Evolutionary conservation across 2,888 invertebrate species (phyloP).

Genomic region (Arctia plantaginis): DNA sequence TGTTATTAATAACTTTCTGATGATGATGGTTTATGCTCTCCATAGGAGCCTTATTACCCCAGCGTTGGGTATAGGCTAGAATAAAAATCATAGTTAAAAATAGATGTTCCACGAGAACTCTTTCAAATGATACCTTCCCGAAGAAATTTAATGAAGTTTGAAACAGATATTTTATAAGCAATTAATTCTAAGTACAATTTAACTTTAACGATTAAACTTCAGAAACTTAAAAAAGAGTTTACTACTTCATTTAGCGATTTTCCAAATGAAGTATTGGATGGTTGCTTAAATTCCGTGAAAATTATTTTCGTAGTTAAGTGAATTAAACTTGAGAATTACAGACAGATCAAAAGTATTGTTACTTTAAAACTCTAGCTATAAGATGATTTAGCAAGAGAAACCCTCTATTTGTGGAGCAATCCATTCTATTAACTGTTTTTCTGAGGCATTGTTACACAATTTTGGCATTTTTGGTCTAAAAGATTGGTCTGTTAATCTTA

Average conservation of each 20-base stretch:
- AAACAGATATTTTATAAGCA: constrained; percentile 1
- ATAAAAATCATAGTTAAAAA: not conserved
- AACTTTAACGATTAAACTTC: constrained; percentile 30
- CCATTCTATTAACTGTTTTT: not conserved
- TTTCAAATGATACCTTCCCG: not conserved
- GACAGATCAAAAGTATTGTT: too few relatives aligned
- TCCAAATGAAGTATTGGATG: not conserved
- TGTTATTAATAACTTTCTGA: too few relatives aligned
- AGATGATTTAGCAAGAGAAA: too few relatives aligned
- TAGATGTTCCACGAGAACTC: not conserved
- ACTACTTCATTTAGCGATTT: constrained; percentile 16
- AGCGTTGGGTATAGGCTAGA: not conserved
- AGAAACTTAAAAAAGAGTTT: constrained; percentile 29
- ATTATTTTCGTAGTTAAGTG: not conserved
- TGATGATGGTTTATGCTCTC: too few relatives aligned
- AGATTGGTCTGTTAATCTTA: too few relatives aligned
- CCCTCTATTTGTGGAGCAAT: not conserved
- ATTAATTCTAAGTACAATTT: constrained; percentile 34
- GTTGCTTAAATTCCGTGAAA: not conserved
- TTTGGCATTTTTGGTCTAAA: too few relatives aligned
- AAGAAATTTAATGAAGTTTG: not conserved
- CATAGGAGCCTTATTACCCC: too few relatives aligned
- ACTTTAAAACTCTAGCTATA: not conserved
- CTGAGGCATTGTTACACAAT: too few relatives aligned
- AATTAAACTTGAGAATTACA: not conserved